Evolutionary conservation across 2,888 invertebrate genomes (phyloP), one percentile per base, ranked within the genome.

Genomic region (Temnothorax ravouxi): DNA sequence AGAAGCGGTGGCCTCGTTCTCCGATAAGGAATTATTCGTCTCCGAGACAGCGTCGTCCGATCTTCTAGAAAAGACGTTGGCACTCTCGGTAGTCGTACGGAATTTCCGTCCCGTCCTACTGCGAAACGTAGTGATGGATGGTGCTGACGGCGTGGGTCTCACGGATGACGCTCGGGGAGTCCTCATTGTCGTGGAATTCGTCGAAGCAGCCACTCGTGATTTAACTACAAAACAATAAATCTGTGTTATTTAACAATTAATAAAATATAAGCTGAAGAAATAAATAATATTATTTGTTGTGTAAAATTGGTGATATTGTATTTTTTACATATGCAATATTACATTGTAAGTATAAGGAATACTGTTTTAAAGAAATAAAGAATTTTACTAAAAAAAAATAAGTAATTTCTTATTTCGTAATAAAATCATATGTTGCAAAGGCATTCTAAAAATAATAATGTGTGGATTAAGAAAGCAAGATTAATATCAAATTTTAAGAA

Each of bases 1-100:
- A 18, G 98, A 96, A 76, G 88, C 96, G 93, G 92, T 93, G 90
- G 87, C 95, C 95, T 93, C 93, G 89, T 94, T 91, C 47, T 91
- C 87, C n/a, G 93, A 87, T 38, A 93, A 86, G 15, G 92, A 88
- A 85, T 92, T 93, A 81, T 91, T 90, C 80, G 92, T 90, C 66
- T 96, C 95, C 91, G 3, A 95, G 92, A 75, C 94, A 92, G 85
- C 89, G 69, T 92, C 94, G 88, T 89, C 93, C 86, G 90, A 89
- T 84, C 91, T 90, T 75, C 83, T 95, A 92, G 38, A 94, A 91
- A 76, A 93, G 13, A 29, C 79, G 90, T 29, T 93, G 88, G 91
- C 81, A 21, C 86, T 90, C 88, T 95, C 95, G 84, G 92, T 90
- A 25, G 93, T 92, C 8, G 91, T 89, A 18, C 94, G 92, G 77